phyloP scores from a whole-genome alignment of 2,888 invertebrate genomes.

The Synanthedon vespiformis region DNA sequence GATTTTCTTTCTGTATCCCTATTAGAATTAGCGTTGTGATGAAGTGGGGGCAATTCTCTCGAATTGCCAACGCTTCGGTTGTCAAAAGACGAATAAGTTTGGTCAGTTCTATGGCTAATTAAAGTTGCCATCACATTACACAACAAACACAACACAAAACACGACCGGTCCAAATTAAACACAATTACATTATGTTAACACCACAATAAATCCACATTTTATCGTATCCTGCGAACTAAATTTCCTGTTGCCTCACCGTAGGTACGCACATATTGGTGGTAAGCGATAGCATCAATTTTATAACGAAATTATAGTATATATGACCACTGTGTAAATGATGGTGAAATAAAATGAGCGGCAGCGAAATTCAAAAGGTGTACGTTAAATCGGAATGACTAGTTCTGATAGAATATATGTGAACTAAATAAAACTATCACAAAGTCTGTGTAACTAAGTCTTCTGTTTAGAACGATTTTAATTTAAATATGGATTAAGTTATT shows the following conservation, averaged over 20 bases:
- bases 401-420: too few relatives aligned
- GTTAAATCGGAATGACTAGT: background rate
- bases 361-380: background rate
- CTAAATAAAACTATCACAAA: too few relatives aligned
- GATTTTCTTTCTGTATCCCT: slow-evolving; percentile 16
- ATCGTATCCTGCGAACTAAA: slow-evolving; percentile 49
- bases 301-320: slow-evolving; percentile 20
- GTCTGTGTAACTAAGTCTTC: too few relatives aligned
- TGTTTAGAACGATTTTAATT: too few relatives aligned
- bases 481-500: too few relatives aligned
- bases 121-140: slow-evolving; percentile 30
- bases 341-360: background rate
- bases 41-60: slow-evolving; percentile 19
- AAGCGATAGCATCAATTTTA: slow-evolving; percentile 26
- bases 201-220: slow-evolving; percentile 45
- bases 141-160: slow-evolving; percentile 15
- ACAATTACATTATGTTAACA: slow-evolving; percentile 31
- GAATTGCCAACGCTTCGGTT: slow-evolving; percentile 15
- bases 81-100: slow-evolving; percentile 37
- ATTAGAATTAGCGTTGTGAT: slow-evolving; percentile 34
- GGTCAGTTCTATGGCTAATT: slow-evolving; percentile 25
- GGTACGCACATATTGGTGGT: background rate
- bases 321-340: background rate
- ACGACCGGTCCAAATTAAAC: slow-evolving; percentile 28
- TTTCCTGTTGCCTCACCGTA: slow-evolving; percentile 47